Base-by-base conservation (phyloP, 2,888 invertebrate genomes). In the Drosophila quinaria region DNA sequence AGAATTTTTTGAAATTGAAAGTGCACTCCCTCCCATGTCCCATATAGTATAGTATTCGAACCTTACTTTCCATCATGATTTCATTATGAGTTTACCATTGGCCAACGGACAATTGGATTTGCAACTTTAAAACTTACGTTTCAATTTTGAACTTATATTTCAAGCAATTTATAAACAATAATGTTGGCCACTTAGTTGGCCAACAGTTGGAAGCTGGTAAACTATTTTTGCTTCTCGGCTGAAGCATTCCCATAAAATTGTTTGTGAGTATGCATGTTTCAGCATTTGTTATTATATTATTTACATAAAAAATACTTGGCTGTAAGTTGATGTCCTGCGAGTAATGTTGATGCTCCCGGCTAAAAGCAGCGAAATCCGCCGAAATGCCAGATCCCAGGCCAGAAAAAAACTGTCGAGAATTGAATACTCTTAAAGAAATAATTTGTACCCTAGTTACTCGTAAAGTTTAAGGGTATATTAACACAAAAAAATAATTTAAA, bases 281-380 rank as follows among this genome's bases (percentile, higher is more conserved):
- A 49, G 63, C 69, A 62, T 68, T 82, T 62, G 71, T 70, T 59
- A 75, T 84, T 75, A 81, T 66, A 87, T 76, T 83, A 82, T 87
- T 87, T 87, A 64, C 88, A 87, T 85, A 83, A 87, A 85, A 83
- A 85, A 83, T 85, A 81, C 85, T 87, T 74, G 61, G 72, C 82
- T 67, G 69, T 76, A 85, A 79, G 87, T 87, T 85, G 82, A 70
- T 85, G 74, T 69, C 71, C 70, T 67, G 64, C 68, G 80, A 80
- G 69, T 74, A 76, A 81, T 85, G 70, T 81, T 74, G 68, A 50
- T 54, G 75, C 86, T 54, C 44, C 47, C 51, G 68, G 87, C 84
- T 52, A 59, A 55, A 49, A 22, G 25, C 44, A 29, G 19, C 39
- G n/a, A 56, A 70, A 44, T 35, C 49, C 13, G 49, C 22, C 19